Evolutionary conservation across 1,140 invertebrate species (phyloP).

Genomic region (Drosophila ercepeae): DNA sequence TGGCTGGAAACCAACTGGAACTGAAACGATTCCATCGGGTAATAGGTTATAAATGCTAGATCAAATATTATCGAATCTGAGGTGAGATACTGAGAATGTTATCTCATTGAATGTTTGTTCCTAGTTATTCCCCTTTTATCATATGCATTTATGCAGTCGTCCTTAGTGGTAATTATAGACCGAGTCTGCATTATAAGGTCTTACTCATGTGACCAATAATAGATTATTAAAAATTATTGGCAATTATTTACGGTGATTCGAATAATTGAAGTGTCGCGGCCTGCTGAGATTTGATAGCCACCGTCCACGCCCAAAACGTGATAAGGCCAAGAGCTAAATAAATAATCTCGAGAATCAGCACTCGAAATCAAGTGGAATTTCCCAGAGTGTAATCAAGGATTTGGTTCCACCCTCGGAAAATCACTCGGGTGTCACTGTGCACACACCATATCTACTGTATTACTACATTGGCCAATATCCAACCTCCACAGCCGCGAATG

Average conservation of each 20-base stretch:
- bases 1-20: constrained; percentile 10
- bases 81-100: neutral
- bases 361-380: constrained; percentile 51
- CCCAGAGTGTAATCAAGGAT: constrained; percentile 30
- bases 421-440: constrained; percentile 35
- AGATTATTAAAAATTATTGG: constrained; percentile 20
- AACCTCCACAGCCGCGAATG: neutral
- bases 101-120: constrained; percentile 1
- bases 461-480: constrained; percentile 10
- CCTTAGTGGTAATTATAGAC: constrained; percentile 12
- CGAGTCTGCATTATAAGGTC: neutral
- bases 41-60: constrained; percentile 34
- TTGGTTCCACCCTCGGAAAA: constrained; percentile 28
- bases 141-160: constrained; percentile 10
- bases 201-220: constrained; percentile 8
- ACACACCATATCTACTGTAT: constrained; percentile 4
- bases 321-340: constrained; percentile 34
- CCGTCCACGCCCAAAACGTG: neutral
- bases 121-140: constrained; percentile 4
- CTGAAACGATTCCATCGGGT: neutral
- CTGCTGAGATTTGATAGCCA: constrained; percentile 35
- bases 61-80: constrained; percentile 31
- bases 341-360: constrained; percentile 20
- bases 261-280: constrained; percentile 24
- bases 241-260: constrained; percentile 36